Conservation (phyloP, 2,888 invertebrate genomes). For the Autographa gamma region DNA sequence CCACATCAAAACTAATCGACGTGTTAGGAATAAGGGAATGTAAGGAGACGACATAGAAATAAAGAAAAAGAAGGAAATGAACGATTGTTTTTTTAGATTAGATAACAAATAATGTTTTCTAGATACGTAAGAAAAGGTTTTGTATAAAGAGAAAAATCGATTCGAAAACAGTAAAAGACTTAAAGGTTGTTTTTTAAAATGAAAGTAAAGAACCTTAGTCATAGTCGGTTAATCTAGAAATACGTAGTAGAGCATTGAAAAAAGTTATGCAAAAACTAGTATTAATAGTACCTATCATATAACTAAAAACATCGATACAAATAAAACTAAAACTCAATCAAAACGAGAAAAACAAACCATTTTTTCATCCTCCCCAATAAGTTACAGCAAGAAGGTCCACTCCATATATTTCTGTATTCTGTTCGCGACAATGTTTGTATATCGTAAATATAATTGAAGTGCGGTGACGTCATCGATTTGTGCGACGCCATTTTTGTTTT, state of each 20-base stretch:
- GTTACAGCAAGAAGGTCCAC: background rate
- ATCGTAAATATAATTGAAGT: conserved; percentile 28
- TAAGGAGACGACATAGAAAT: background rate
- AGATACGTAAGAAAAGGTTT: too few relatives aligned
- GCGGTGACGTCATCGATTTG: background rate
- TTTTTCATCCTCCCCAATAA: background rate
- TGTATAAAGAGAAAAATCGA: too few relatives aligned
- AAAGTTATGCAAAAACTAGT: too few relatives aligned
- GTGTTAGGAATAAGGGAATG: background rate
- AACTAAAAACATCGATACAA: background rate
- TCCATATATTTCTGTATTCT: conserved; percentile 6
- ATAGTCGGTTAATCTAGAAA: too few relatives aligned
- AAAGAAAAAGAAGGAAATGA: background rate
- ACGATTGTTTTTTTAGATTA: too few relatives aligned
- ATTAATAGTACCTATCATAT: too few relatives aligned
- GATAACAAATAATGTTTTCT: too few relatives aligned
- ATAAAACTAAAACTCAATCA: background rate
- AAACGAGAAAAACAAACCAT: background rate
- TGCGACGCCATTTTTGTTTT: background rate
- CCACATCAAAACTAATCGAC: background rate
- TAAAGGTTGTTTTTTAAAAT: too few relatives aligned
- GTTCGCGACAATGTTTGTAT: conserved; percentile 9
- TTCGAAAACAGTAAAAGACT: too few relatives aligned
- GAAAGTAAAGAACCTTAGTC: too few relatives aligned
- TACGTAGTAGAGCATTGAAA: too few relatives aligned